These are phyloP conservation scores for Triops cancriformis DNA, from an alignment of 1,140 invertebrate genomes.

Conservation along the genomic window DNA sequence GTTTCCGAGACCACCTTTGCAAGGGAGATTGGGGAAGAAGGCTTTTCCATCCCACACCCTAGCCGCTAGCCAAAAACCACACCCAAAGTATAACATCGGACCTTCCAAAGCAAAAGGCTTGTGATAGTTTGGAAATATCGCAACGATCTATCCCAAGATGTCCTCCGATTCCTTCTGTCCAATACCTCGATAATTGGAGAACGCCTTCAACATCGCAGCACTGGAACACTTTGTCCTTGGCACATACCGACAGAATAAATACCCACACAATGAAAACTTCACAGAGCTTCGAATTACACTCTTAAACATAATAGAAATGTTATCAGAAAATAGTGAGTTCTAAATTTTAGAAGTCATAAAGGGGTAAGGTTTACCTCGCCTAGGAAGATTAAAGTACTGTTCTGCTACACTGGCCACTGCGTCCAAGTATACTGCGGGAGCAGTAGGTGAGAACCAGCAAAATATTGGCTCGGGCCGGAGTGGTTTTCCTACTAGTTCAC, in stretches of 20 bases:
- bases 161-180: no score
- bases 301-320: no score
- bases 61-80: neutral
- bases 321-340: no score
- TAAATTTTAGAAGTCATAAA: neutral
- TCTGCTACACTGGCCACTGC: neutral
- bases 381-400: neutral
- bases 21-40: neutral
- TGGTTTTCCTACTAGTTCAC: neutral
- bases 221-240: no score
- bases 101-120: neutral
- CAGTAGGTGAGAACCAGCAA: neutral
- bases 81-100: neutral
- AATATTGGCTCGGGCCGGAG: neutral
- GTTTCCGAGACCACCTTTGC: neutral
- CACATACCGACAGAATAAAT: no score
- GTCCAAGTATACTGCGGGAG: neutral
- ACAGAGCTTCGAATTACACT: no score
- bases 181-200: no score
- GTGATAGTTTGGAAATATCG: neutral
- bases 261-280: no score
- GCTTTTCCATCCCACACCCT: neutral
- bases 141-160: neutral
- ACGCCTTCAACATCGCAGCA: no score
- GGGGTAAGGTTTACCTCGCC: neutral